phyloP scores from a whole-genome alignment of 2,113 vertebrate species.

The Pithys albifrons region DNA sequence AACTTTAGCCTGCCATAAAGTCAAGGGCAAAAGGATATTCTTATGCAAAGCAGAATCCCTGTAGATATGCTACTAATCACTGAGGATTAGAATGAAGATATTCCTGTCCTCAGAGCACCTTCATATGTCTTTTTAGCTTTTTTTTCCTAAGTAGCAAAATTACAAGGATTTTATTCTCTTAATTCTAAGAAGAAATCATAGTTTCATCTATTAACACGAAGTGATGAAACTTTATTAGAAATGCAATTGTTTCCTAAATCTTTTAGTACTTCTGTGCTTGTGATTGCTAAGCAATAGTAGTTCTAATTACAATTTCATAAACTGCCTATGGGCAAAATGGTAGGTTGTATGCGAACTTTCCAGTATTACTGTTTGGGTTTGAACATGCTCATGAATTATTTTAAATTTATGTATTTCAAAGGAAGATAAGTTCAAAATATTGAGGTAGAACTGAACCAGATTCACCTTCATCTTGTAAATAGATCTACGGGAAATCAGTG shows the following conservation, averaged over 20 bases:
- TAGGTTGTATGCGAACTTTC: not conserved
- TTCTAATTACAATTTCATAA: constrained; percentile 34
- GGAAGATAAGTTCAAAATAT: not conserved
- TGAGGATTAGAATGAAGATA: constrained; percentile 49
- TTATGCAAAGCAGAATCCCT: constrained; percentile 52
- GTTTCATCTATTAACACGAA: constrained; percentile 25
- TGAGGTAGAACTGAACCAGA: not conserved
- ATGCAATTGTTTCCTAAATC: constrained; percentile 48
- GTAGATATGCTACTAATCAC: constrained; percentile 44
- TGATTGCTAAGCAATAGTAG: constrained; percentile 50
- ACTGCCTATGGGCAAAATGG: constrained; percentile 21
- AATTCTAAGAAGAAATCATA: not conserved
- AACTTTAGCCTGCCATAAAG: constrained; percentile 62
- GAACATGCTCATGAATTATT: constrained; percentile 10
- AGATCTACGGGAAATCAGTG: not conserved
- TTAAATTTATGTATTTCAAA: constrained; percentile 9
- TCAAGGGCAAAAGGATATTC: constrained; percentile 61
- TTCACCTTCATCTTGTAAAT: not conserved
- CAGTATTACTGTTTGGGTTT: not conserved
- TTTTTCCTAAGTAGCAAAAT: not conserved
- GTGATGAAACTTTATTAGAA: constrained; percentile 36
- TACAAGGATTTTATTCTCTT: not conserved
- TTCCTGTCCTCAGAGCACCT: constrained; percentile 15
- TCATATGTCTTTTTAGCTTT: not conserved
- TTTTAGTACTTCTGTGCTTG: constrained; percentile 30